phyloP scores from a whole-genome alignment of 2,113 vertebrate genomes.

The Cyanoramphus novaezelandiae region DNA sequence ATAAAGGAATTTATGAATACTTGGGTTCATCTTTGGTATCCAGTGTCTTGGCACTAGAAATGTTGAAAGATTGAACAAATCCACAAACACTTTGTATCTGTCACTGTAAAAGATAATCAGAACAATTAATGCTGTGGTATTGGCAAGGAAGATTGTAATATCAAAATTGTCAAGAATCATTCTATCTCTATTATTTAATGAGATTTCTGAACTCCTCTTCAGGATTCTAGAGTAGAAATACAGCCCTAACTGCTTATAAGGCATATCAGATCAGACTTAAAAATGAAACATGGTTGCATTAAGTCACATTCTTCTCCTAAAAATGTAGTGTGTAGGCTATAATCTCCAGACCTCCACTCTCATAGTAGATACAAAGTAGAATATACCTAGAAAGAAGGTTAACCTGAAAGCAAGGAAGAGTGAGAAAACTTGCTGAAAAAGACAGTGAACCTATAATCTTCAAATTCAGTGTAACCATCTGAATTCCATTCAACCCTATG shows the following conservation, averaged over 20 bases:
- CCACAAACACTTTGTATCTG: conserved; percentile 97
- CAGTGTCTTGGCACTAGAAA: conserved; percentile 91
- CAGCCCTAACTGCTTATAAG: neutral
- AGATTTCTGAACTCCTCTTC: neutral
- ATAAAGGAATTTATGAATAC: conserved; percentile 89
- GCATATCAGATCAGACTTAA: neutral
- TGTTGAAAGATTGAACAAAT: conserved; percentile 94
- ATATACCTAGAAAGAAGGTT: neutral
- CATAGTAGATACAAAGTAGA: neutral
- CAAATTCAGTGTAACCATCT: fast-evolving
- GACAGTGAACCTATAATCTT: neutral
- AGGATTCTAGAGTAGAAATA: neutral
- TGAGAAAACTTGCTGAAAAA: neutral
- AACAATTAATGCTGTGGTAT: neutral
- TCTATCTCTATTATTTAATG: neutral
- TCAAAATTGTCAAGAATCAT: neutral
- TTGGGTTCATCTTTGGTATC: conserved; percentile 93
- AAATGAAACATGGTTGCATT: neutral
- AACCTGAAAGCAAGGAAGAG: neutral
- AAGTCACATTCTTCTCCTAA: neutral
- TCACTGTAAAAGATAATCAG: conserved; percentile 79
- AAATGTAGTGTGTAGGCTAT: neutral
- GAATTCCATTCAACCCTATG: neutral
- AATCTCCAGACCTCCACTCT: neutral
- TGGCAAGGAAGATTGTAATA: neutral